Percentiles rank a stretch among this genome's conserved stretches.
Conservation (phyloP, 2,888 invertebrate genomes). For the Charanyca ferruginea region DNA sequence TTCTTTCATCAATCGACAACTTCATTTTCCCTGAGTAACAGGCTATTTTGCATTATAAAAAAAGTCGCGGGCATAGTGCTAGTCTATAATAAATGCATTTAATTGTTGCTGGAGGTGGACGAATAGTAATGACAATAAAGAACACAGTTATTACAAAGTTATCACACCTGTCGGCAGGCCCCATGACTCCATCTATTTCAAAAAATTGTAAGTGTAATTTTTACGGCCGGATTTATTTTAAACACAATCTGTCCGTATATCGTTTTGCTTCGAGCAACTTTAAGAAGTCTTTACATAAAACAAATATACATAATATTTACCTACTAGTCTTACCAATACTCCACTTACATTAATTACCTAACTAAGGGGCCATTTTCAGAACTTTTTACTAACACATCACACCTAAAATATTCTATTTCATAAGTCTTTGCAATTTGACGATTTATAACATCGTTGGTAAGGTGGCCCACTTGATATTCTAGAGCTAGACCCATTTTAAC, state of each 20-base stretch:
- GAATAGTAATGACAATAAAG: too few species aligned
- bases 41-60: too few species aligned
- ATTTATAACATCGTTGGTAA: conserved; percentile 15
- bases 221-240: neutral
- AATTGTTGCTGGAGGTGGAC: too few species aligned
- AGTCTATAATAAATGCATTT: too few species aligned
- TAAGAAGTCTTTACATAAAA: conserved; percentile 12
- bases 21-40: too few species aligned
- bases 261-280: conserved; percentile 11
- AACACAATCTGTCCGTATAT: conserved; percentile 4
- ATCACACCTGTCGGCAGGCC: too few species aligned
- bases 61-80: too few species aligned
- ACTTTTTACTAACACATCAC: neutral
- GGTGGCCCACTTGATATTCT: neutral
- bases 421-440: conserved; percentile 18
- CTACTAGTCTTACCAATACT: conserved; percentile 37
- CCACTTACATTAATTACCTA: conserved; percentile 8
- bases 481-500: neutral
- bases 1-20: too few species aligned
- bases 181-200: too few species aligned
- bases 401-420: neutral
- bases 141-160: too few species aligned
- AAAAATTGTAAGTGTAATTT: too few species aligned
- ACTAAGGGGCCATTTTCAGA: neutral
- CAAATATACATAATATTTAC: conserved; percentile 29